Conservation (phyloP, 2,888 invertebrate genomes). For the Melolontha melolontha region DNA sequence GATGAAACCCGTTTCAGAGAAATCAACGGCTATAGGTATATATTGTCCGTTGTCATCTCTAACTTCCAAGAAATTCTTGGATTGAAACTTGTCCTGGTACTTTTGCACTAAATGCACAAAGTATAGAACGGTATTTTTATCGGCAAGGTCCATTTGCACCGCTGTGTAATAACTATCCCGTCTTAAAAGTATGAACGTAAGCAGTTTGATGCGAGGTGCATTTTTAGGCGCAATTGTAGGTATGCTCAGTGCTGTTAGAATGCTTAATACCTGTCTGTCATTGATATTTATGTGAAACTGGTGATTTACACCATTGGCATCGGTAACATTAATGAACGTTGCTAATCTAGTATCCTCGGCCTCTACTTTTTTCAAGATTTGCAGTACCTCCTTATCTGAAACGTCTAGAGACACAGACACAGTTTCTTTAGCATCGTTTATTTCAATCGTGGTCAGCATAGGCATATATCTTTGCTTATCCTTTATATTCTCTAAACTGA, state of each 20-base stretch:
- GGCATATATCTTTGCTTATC: no score
- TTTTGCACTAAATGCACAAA: slow-evolving; percentile 16
- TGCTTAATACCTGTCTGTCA: not conserved
- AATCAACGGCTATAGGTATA: slow-evolving; percentile 8
- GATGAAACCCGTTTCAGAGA: slow-evolving; percentile 9
- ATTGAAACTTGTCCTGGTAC: not conserved
- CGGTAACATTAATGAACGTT: no score
- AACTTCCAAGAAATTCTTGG: slow-evolving; percentile 12
- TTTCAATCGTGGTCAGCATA: no score
- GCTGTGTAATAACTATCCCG: not conserved
- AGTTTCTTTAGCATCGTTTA: no score
- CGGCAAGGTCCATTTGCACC: slow-evolving; percentile 10
- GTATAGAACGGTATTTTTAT: slow-evolving; percentile 1
- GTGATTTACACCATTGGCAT: no score
- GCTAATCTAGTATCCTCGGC: no score
- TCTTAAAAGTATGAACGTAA: slow-evolving; percentile 1
- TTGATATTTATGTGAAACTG: no score
- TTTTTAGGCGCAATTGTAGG: not conserved
- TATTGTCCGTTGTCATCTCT: slow-evolving; percentile 25
- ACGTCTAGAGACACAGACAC: not conserved
- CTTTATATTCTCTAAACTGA: no score
- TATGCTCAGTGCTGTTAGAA: not conserved
- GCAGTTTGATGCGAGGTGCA: not conserved
- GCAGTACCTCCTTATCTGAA: not conserved
- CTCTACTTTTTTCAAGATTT: not conserved